Evolutionary conservation across 2,113 vertebrate species (phyloP).

Genomic region (Mirza zaza): DNA sequence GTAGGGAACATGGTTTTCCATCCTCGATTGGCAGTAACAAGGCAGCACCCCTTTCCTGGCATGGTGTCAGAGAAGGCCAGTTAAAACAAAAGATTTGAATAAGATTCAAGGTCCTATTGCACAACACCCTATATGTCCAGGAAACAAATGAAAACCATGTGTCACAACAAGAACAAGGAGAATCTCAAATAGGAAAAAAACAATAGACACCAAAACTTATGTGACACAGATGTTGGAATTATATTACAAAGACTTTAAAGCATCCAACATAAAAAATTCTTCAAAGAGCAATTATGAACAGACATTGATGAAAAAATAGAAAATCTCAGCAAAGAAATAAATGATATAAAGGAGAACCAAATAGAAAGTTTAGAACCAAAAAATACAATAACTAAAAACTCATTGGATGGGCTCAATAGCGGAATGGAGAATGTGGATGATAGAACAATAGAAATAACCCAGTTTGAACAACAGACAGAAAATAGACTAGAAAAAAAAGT

Average conservation of each 20-base stretch:
- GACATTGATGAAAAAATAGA: slow-evolving; percentile 24
- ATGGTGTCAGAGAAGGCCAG: neutral
- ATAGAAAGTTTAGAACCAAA: slow-evolving; percentile 42
- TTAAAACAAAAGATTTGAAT: slow-evolving; percentile 31
- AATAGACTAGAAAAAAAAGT: neutral
- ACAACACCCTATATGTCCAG: neutral
- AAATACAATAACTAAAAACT: neutral
- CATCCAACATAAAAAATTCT: slow-evolving; percentile 26
- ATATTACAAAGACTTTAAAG: slow-evolving; percentile 39
- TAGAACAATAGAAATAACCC: neutral
- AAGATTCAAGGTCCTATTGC: neutral
- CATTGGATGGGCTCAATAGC: neutral
- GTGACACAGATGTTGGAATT: neutral
- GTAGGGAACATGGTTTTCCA: neutral
- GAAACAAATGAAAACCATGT: slow-evolving; percentile 35
- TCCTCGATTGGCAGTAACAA: neutral
- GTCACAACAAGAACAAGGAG: neutral
- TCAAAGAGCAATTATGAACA: slow-evolving; percentile 26
- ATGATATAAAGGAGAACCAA: slow-evolving; percentile 26
- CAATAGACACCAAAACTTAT: neutral
- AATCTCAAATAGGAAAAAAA: slow-evolving; percentile 42
- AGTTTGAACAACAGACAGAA: neutral
- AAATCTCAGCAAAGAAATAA: neutral
- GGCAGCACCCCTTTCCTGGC: neutral
- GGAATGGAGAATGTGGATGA: neutral